Evolutionary conservation across 2,113 vertebrate genomes (phyloP).

Genomic region (Bufo bufo): DNA sequence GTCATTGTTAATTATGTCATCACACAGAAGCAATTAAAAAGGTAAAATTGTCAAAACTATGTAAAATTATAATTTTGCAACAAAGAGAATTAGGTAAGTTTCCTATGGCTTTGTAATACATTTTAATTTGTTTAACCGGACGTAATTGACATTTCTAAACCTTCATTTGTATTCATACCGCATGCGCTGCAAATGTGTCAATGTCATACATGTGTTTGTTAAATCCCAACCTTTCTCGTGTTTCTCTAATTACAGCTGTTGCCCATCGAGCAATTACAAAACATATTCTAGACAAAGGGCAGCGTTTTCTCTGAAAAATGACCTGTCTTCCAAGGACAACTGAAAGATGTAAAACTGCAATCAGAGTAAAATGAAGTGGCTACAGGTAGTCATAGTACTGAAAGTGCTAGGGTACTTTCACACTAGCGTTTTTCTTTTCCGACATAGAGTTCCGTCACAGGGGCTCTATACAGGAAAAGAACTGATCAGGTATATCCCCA

Average conservation of each 20-base stretch:
- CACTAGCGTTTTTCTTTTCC: no score
- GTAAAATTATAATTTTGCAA: not conserved
- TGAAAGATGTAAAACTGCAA: conserved; percentile 44
- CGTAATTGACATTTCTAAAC: not conserved
- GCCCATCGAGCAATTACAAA: conserved; percentile 43
- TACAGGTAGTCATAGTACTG: not conserved
- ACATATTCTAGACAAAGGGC: conserved; percentile 43
- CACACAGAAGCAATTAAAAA: not conserved
- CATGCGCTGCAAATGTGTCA: not conserved
- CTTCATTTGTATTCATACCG: conserved; percentile 5
- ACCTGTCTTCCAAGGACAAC: conserved; percentile 37
- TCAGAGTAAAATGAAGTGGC: conserved; percentile 35
- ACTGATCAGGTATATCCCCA: no score
- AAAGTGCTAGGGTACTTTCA: not conserved
- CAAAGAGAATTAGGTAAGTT: not conserved
- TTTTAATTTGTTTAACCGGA: not conserved
- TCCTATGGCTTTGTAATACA: not conserved
- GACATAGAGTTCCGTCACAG: no score
- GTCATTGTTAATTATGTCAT: not conserved
- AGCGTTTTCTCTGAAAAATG: conserved; percentile 43
- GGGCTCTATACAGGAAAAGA: no score
- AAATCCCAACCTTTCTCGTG: conserved; percentile 35
- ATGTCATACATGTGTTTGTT: conserved; percentile 1
- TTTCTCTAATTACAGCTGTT: conserved; percentile 38
- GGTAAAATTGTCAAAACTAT: not conserved